phyloP scores from a whole-genome alignment of 2,888 invertebrate species.

The Euproctis similis region DNA sequence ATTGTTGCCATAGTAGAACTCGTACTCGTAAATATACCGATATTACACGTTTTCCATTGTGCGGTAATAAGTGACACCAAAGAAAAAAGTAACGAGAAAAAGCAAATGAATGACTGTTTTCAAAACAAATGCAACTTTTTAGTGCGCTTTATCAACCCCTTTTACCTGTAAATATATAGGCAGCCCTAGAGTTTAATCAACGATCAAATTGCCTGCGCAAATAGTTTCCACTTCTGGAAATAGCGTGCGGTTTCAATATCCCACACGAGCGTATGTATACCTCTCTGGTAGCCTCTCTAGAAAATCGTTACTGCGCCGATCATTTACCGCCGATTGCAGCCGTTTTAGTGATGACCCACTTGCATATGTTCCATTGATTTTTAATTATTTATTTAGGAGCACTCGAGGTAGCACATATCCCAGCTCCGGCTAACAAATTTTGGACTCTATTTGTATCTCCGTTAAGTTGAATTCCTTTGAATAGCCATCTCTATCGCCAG shows the following conservation, averaged over 20 bases:
- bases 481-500: no score
- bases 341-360: slow-evolving; percentile 23
- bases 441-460: slow-evolving; percentile 14
- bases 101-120: background rate
- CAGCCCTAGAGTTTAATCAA: slow-evolving; percentile 2
- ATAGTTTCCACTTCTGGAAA: slow-evolving; percentile 5
- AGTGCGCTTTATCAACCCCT: no score
- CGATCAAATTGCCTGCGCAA: slow-evolving; percentile 1
- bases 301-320: slow-evolving; percentile 20
- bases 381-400: no score
- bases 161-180: background rate
- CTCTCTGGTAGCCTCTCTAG: slow-evolving; percentile 1
- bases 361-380: slow-evolving; percentile 25
- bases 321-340: slow-evolving; percentile 8
- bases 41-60: slow-evolving; percentile 3
- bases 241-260: slow-evolving; percentile 1
- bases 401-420: no score
- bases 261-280: slow-evolving; percentile 1
- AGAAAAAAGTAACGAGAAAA: background rate
- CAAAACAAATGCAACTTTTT: no score
- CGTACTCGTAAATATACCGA: slow-evolving; percentile 3
- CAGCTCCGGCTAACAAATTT: no score
- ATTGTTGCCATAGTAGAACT: slow-evolving; percentile 1
- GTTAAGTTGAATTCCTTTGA: no score
- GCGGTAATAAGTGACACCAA: slow-evolving; percentile 1